Conservation (phyloP, 35 echinoderm and acorn worm species). For the Apostichopus parvimensis region DNA sequence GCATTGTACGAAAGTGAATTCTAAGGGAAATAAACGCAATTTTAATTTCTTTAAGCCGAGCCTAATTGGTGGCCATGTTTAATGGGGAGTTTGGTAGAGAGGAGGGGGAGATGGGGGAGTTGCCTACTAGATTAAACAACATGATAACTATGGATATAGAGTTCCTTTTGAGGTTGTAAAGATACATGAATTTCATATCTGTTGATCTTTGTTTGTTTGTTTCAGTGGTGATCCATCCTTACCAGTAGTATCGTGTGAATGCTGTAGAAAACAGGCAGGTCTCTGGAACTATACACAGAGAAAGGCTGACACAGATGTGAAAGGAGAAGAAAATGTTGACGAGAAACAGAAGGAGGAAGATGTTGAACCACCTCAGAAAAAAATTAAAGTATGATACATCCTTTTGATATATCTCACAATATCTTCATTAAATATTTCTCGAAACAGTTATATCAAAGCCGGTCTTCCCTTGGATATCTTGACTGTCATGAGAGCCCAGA, state of each 20-base stretch:
- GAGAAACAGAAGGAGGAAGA: background rate
- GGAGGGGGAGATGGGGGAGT: no score
- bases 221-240: constrained; percentile 12
- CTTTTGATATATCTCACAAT: background rate
- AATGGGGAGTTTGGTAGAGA: no score
- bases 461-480: background rate
- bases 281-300: constrained; percentile 70
- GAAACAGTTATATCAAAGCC: background rate
- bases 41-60: no score
- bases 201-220: no score
- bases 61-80: no score
- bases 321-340: background rate
- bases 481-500: no score
- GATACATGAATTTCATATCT: no score
- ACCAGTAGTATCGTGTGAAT: constrained; percentile 40
- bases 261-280: constrained; percentile 59
- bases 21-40: no score
- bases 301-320: background rate
- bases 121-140: no score
- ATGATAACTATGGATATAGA: background rate
- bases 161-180: background rate
- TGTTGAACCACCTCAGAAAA: constrained; percentile 56
- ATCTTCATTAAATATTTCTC: background rate
- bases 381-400: constrained; percentile 62
- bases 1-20: no score